phyloP scores from a whole-genome alignment of 2,888 invertebrate species.

The Pterostichus niger region DNA sequence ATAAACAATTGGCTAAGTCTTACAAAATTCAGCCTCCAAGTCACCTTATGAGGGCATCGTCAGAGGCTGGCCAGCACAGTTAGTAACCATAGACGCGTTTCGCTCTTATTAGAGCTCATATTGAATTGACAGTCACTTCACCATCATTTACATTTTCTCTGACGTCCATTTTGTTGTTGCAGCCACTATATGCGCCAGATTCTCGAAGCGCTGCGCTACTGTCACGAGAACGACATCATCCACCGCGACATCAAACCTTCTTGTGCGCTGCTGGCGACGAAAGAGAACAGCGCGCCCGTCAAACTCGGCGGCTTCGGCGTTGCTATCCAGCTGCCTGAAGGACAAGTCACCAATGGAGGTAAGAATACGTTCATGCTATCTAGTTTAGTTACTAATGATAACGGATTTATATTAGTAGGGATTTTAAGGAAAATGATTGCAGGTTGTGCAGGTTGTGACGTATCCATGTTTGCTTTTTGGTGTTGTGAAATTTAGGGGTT shows the following conservation, averaged over 20 bases:
- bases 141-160: no score
- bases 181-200: constrained; percentile 99
- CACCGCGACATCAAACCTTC: constrained; percentile 99
- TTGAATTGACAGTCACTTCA: no score
- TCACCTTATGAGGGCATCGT: no score
- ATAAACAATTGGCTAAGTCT: no score
- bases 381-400: constrained; percentile 9
- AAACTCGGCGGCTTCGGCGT: constrained; percentile 99
- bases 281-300: constrained; percentile 98
- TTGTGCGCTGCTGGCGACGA: constrained; percentile 95
- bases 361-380: constrained; percentile 69
- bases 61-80: no score
- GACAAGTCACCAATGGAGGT: constrained; percentile 84
- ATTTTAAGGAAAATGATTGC: background rate
- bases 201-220: constrained; percentile 96
- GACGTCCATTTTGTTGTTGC: constrained; percentile 72
- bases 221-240: constrained; percentile 98
- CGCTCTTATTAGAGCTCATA: no score
- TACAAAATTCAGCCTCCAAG: no score
- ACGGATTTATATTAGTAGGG: constrained; percentile 3
- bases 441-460: background rate
- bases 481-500: no score
- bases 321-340: constrained; percentile 94
- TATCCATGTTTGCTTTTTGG: no score
- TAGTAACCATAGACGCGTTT: no score